These are phyloP conservation scores for Pygocentrus nattereri DNA, from an alignment of 2,797 vertebrate genomes.

Conservation along the genomic window DNA sequence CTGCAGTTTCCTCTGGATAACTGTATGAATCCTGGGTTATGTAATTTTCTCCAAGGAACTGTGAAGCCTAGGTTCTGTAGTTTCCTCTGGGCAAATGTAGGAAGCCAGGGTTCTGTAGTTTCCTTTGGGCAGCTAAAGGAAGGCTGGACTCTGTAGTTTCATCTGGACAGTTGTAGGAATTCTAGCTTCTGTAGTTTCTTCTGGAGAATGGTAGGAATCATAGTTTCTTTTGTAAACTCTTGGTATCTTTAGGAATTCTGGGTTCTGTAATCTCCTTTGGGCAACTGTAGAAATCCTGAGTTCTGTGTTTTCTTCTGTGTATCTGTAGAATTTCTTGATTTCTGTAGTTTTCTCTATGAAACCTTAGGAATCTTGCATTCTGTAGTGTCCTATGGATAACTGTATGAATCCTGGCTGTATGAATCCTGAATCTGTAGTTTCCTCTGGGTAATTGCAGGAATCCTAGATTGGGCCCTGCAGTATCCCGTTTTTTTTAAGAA, in stretches of 20 bases:
- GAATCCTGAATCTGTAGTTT: background rate
- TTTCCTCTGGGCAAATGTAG: background rate
- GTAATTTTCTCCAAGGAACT: background rate
- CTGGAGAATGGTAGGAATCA: no score
- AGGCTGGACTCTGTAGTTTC: background rate
- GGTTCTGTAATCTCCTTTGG: background rate
- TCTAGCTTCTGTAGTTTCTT: background rate
- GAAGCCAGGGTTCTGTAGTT: background rate
- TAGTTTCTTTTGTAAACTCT: background rate
- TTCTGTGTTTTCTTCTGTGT: background rate
- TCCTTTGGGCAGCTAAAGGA: background rate
- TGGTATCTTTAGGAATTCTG: background rate
- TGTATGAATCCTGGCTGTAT: background rate
- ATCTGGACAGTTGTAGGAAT: background rate
- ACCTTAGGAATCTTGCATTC: background rate
- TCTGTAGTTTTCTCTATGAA: background rate
- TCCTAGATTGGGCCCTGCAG: background rate
- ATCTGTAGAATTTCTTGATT: background rate
- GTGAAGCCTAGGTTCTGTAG: background rate
- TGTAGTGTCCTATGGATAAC: background rate
- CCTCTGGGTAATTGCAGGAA: background rate
- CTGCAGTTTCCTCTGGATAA: background rate
- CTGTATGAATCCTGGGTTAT: background rate
- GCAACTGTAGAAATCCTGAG: background rate
- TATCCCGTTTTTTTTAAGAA: background rate